Base-by-base conservation (phyloP, 1,140 invertebrate species). In the Maconellicoccus hirsutus region DNA sequence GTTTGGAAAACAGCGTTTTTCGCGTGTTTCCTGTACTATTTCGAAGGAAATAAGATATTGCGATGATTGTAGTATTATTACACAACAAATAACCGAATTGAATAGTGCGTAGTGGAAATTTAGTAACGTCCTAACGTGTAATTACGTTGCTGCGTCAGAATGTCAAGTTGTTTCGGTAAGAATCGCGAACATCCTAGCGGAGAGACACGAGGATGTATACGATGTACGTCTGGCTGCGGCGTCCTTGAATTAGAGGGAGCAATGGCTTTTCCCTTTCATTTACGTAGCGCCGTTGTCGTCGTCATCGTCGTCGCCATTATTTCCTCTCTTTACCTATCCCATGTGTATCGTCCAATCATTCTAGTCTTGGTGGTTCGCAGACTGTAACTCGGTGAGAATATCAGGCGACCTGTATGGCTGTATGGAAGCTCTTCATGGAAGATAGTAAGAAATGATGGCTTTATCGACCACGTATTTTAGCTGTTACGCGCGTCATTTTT, bases 201-300 rank as follows among this genome's bases (percentile, higher is more conserved):
- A 52, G 42, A 52, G 42, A 52, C 42, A 19, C 42, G 42, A 52
- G 42, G n/a, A 52, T 52, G 42, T 52, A 16, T 33, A 33, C 29
- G 29, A 33, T 52, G 42, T 52, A 16, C 42, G 42, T 52, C 42
- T 52, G 42, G 42, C 42, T 52, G 42, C 42, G 42, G 42, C 42
- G 42, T 52, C 42, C 42, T 52, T 52, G 42, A 52, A 52, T 52
- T 52, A 52, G 42, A 52, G 42, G 42, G 42, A 52, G 42, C 42
- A 52, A 52, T 52, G 42, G 42, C 42, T 52, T 52, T 52, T 52
- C n/a, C 42, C 42, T 52, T 16, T 14, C 42, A 16, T 52, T 52
- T 19, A 19, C 42, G n/a, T 52, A 52, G 42, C 42, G 42, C 42
- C 42, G 42, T 52, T 52, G 42, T 52, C 42, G 42, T 52, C n/a